Evolutionary conservation across 1,140 invertebrate species (phyloP).

Genomic region (Sinonovacula constricta): DNA sequence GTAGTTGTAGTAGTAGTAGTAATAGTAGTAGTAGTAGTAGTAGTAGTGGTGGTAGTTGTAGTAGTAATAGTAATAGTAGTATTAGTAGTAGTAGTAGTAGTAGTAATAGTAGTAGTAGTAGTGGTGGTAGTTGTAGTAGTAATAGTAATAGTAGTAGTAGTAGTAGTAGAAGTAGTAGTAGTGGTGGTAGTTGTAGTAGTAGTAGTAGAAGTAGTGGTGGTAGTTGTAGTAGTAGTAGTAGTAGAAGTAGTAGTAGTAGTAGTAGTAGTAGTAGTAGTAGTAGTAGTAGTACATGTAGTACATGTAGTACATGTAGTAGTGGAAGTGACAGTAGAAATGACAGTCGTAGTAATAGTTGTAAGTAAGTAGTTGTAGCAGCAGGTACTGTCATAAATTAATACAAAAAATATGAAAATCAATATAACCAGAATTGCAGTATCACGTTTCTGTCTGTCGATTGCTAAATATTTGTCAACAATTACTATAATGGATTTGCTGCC

Average conservation of each 20-base stretch:
- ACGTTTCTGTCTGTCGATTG: too few species aligned
- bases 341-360: conserved; percentile 20
- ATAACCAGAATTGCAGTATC: too few species aligned
- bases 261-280: conserved; percentile 39
- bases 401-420: too few species aligned
- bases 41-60: conserved; percentile 15
- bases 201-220: conserved; percentile 19
- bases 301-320: conserved; percentile 2
- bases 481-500: too few species aligned
- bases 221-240: conserved; percentile 27
- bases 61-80: too few species aligned
- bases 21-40: conserved; percentile 5
- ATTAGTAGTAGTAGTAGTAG: too few species aligned
- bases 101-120: neutral
- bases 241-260: conserved; percentile 24
- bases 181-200: conserved; percentile 18
- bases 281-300: conserved; percentile 9
- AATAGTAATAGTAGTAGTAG: neutral
- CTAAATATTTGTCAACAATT: too few species aligned
- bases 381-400: too few species aligned
- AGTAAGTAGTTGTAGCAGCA: too few species aligned
- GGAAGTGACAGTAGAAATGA: neutral
- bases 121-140: conserved; percentile 14
- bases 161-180: conserved; percentile 9
- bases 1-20: too few species aligned